phyloP scores from a whole-genome alignment of 2,888 invertebrate genomes.

The Dasysyrphus albostriatus region DNA sequence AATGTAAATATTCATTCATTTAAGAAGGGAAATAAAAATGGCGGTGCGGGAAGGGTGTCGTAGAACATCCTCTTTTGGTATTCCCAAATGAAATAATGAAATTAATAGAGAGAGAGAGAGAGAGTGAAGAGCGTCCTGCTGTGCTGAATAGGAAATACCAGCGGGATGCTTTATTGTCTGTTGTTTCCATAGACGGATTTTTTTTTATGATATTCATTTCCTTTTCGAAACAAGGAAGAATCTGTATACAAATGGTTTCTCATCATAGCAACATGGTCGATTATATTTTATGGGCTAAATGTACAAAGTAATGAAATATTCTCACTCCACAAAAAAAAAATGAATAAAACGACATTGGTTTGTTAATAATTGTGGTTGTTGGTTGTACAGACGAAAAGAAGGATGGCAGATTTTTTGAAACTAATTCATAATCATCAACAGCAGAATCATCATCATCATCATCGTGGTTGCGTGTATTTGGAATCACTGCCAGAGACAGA shows the following conservation, averaged over 20 bases:
- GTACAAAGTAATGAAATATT: constrained; percentile 38
- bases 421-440: constrained; percentile 24
- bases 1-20: constrained; percentile 55
- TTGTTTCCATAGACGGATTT: constrained; percentile 29
- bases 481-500: background rate
- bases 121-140: background rate
- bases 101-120: constrained; percentile 27
- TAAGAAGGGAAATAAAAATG: constrained; percentile 16
- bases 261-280: constrained; percentile 31
- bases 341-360: constrained; percentile 33
- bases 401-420: background rate
- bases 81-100: constrained; percentile 55
- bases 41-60: constrained; percentile 22
- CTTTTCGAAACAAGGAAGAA: constrained; percentile 2
- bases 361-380: constrained; percentile 47
- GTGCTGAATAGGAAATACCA: constrained; percentile 46
- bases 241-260: constrained; percentile 38
- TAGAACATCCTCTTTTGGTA: constrained; percentile 17
- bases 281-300: constrained; percentile 38
- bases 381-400: background rate
- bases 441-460: constrained; percentile 33
- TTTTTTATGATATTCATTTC: constrained; percentile 2
- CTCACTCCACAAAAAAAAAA: background rate
- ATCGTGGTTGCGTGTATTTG: constrained; percentile 9
- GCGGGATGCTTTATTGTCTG: constrained; percentile 49